These are phyloP conservation scores for Clarias batrachus DNA, from an alignment of 2,113 vertebrate species.

Conservation along the genomic window DNA sequence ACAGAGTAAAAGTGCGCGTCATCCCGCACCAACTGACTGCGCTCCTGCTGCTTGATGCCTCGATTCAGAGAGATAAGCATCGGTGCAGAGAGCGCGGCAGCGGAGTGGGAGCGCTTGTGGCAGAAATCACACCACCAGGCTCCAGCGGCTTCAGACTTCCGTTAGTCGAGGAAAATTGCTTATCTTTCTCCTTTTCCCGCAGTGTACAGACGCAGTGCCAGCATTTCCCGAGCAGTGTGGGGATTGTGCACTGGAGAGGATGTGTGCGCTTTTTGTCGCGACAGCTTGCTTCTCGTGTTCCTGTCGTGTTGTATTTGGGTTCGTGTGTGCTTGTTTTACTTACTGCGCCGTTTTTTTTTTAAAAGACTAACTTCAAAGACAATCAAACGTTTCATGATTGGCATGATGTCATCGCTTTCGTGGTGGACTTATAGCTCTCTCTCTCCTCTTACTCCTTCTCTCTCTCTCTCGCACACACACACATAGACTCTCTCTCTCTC, in stretches of 20 bases:
- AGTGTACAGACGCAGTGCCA: slow-evolving; percentile 53
- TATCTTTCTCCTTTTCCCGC: slow-evolving; percentile 44
- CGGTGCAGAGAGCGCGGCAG: not conserved
- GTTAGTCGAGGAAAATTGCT: slow-evolving; percentile 4
- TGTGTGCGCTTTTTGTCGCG: not conserved
- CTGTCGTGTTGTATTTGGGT: not conserved
- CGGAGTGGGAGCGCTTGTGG: not conserved
- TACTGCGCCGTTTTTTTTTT: slow-evolving; percentile 23
- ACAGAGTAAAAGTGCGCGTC: not conserved
- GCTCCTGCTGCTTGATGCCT: slow-evolving; percentile 6
- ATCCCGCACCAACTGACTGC: not conserved
- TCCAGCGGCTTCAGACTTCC: not conserved
- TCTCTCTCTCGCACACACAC: not conserved
- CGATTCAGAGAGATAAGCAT: not conserved
- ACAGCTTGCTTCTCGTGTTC: not conserved
- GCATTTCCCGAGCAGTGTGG: not conserved
- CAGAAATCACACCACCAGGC: not conserved
- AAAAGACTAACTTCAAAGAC: not conserved
- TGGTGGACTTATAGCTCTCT: slow-evolving; percentile 43
- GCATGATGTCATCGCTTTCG: slow-evolving; percentile 75
- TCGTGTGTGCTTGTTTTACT: not conserved
- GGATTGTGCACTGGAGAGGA: not conserved
- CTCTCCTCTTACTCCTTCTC: not conserved
- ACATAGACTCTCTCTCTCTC: not conserved
- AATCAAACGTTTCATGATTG: slow-evolving; percentile 37